Conservation (phyloP, 2,113 vertebrate genomes). For the Sinocyclocheilus maitianheensis region DNA sequence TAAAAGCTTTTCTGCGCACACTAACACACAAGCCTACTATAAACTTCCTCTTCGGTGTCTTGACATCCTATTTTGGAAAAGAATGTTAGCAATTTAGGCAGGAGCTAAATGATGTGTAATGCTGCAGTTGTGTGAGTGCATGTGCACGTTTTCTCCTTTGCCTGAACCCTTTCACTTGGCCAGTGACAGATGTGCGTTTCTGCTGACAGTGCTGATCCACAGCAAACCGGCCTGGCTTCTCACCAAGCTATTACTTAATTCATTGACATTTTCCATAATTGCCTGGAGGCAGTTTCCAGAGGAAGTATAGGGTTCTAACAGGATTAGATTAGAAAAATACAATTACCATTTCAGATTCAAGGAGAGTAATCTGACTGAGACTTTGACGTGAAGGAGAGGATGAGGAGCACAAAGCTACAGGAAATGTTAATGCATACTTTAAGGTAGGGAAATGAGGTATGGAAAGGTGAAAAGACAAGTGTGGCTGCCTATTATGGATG, state of each 20-base stretch:
- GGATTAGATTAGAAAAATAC: constrained; percentile 78
- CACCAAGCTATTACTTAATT: constrained; percentile 81
- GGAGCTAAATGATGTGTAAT: constrained; percentile 64
- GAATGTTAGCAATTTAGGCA: constrained; percentile 43
- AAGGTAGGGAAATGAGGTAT: constrained; percentile 40
- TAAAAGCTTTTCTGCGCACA: constrained; percentile 15
- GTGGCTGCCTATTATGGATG: constrained; percentile 45
- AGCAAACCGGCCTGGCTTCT: constrained; percentile 67
- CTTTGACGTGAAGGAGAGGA: constrained; percentile 23
- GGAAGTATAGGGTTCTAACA: constrained; percentile 70
- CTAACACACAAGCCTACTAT: constrained; percentile 6
- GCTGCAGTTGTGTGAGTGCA: constrained; percentile 9
- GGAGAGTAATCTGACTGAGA: constrained; percentile 62
- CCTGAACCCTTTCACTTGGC: constrained; percentile 45
- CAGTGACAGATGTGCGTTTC: constrained; percentile 73
- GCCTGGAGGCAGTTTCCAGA: constrained; percentile 71
- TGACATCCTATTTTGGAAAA: constrained; percentile 39
- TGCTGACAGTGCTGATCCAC: constrained; percentile 75
- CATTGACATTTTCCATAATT: constrained; percentile 80
- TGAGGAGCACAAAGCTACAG: constrained; percentile 28
- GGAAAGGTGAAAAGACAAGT: constrained; percentile 31
- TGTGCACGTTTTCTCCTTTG: constrained; percentile 35
- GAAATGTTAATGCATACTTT: constrained; percentile 57
- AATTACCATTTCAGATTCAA: constrained; percentile 75
- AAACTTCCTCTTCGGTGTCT: constrained; percentile 25